Base-by-base conservation (phyloP, 2,888 invertebrate genomes). In the Eustalomyia histrio region DNA sequence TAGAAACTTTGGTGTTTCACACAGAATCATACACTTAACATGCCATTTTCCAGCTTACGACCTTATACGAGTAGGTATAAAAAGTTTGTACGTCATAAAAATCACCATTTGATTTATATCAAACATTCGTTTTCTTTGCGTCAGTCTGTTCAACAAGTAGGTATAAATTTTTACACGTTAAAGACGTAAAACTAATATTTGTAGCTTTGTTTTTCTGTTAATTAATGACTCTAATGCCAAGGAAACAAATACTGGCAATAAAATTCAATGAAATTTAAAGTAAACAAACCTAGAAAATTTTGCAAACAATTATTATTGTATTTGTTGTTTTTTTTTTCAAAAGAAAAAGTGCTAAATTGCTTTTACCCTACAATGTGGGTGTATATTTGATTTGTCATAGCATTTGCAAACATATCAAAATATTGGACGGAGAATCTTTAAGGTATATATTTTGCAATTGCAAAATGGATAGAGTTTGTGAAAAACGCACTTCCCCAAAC, bases 21-120 rank as follows among this genome's bases (percentile, higher is more conserved):
- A 39, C 39, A 2, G 14, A 3, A 14, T 39, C 12, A 14, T 39
- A 12, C 3, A 47, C 16, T 47, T n/a, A n/a, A 47, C n/a, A 47
- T 57, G 10, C 21, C 17, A 14, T 29, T 29, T 16, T 35, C 8
- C 14, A 35, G 8, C 9, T 10, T 33, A 16, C 39, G 43, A 1
- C 21, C 21, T 21, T n/a, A n/a, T n/a, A n/a, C n/a, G n/a, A n/a
- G 21, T 4, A 4, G n/a, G 2, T 47, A n/a, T 58, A 55, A 6
- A 39, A n/a, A 29, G 10, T 12, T 29, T 14, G 33, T 64, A 21
- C 53, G 58, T 75, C 65, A 39, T 29, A 67, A 69, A 69, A 50
- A 64, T 55, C 53, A 72, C 67, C 57, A 71, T 75, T 75, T 72
- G 50, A 80, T 80, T 80, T 80, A 75, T 71, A 75, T 61, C 50